Evolutionary conservation across 2,888 invertebrate species (phyloP).

Genomic region (Baccha elongata): DNA sequence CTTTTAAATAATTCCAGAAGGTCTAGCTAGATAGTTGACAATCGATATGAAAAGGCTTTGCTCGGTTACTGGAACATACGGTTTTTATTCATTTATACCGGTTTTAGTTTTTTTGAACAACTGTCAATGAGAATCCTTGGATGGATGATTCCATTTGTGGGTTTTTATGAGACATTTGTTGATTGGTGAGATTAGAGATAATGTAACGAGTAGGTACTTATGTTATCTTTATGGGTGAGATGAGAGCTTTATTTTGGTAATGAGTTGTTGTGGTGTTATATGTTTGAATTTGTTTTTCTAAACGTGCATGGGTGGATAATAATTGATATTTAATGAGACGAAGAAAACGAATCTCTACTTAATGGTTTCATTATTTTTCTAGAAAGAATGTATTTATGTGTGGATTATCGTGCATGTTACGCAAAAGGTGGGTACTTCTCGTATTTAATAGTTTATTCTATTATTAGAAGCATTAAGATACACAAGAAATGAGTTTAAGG

Average conservation of each 20-base stretch:
- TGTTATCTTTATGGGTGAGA: slow-evolving; percentile 5
- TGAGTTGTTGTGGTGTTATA: background rate
- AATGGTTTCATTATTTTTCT: too few relatives aligned
- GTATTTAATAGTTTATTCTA: too few relatives aligned
- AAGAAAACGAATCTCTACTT: too few relatives aligned
- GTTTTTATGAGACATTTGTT: slow-evolving; percentile 71
- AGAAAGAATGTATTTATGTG: too few relatives aligned
- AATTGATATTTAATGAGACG: too few relatives aligned
- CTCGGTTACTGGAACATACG: slow-evolving; percentile 45
- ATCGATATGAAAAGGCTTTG: slow-evolving; percentile 28
- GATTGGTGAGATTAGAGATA: slow-evolving; percentile 63
- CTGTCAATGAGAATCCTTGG: slow-evolving; percentile 42
- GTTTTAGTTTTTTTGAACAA: slow-evolving; percentile 17
- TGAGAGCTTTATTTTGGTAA: slow-evolving; percentile 11
- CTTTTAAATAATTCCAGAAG: slow-evolving; percentile 64
- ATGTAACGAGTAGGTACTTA: slow-evolving; percentile 38
- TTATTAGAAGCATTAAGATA: too few relatives aligned
- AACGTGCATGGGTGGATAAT: too few relatives aligned
- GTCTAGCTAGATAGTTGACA: slow-evolving; percentile 34
- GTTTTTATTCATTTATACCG: slow-evolving; percentile 55
- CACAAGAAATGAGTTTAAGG: too few relatives aligned
- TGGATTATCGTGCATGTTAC: too few relatives aligned
- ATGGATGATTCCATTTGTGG: slow-evolving; percentile 49
- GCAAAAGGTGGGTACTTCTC: too few relatives aligned
- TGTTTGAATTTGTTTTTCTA: too few relatives aligned